Evolutionary conservation across 2,888 invertebrate species (phyloP), one percentile per base, ranked within the genome.

Genomic region (Drosophila seclusa): DNA sequence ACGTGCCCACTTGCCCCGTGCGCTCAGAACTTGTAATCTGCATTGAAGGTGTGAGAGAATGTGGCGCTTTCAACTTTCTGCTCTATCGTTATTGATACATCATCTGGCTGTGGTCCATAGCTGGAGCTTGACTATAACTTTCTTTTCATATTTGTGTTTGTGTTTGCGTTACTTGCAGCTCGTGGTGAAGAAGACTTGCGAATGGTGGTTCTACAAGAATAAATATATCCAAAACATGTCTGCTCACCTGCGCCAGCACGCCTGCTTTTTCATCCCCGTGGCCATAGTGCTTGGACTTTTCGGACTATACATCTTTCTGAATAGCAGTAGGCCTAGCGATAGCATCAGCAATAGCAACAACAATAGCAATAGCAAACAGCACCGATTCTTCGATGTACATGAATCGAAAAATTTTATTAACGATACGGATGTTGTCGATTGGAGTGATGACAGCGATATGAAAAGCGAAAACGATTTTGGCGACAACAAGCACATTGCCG

Each of bases 171-270:
- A 40, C 40, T 68, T 88, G 1, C 81, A 92, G 92, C 84, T 89
- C 66, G 89, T 90, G 65, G 76, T 89, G 49, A 91, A 90, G 80
- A 92, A 92, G 81, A 88, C 83, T 77, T 91, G 81, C 76, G 89
- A 90, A 76, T 91, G 92, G 92, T 91, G 87, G 85, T 83, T 90
- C 60, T 87, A 83, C 67, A 89, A 83, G 80, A 83, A 79, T 80
- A 89, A 91, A 73, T 82, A 82, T 78, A 83, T 76, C 81, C 78
- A 68, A 74, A 91, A 89, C 70, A 92, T 92, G 92, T 91, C 92
- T 57, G 89, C 90, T 50, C 86, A 89, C 74, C 90, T 86, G 91
- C 84, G 89, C 58, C 90, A 89, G 60, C 81, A 87, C 58, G 82
- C 79, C 70, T 81, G 77, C 66, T 71, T 87, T 10, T 66, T 89